Evolutionary conservation across 2,113 vertebrate species (phyloP).

Genomic region (Alethe diademata): DNA sequence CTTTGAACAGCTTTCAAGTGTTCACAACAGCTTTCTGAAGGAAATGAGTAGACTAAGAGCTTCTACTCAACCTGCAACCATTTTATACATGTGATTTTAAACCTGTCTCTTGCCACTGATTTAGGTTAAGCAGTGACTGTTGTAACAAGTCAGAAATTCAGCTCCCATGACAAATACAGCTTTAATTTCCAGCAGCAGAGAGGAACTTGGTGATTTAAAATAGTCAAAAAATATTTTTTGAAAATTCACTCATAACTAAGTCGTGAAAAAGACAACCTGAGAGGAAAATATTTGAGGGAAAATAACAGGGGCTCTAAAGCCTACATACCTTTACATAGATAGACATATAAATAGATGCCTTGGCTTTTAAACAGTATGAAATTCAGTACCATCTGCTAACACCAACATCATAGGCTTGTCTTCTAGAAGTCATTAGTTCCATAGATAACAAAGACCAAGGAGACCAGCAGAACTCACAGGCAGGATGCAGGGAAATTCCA

Average conservation of each 20-base stretch:
- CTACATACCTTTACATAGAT: fast-evolving
- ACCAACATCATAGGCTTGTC: background rate
- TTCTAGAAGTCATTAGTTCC: background rate
- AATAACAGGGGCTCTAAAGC: background rate
- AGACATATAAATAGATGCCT: background rate
- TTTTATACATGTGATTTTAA: background rate
- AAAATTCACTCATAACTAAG: background rate
- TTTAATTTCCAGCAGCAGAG: background rate
- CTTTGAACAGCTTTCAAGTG: background rate
- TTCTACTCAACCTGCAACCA: background rate
- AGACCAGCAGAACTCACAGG: background rate
- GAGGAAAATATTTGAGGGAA: background rate
- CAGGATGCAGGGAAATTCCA: background rate
- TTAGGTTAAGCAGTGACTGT: background rate
- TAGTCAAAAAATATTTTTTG: background rate
- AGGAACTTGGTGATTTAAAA: background rate
- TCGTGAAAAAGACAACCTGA: background rate
- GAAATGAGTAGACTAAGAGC: background rate
- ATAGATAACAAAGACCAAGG: background rate
- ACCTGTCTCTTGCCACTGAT: background rate
- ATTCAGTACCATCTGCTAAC: background rate
- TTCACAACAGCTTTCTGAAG: background rate
- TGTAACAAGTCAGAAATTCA: background rate
- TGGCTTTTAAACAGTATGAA: background rate
- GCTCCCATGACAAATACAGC: background rate